A percentile compares a stretch with the other conserved stretches of the same genome.
These are phyloP conservation scores for Axinella damicornis DNA, from an alignment of 37 sponge, comb jelly and placozoan species.

Conservation along the genomic window DNA sequence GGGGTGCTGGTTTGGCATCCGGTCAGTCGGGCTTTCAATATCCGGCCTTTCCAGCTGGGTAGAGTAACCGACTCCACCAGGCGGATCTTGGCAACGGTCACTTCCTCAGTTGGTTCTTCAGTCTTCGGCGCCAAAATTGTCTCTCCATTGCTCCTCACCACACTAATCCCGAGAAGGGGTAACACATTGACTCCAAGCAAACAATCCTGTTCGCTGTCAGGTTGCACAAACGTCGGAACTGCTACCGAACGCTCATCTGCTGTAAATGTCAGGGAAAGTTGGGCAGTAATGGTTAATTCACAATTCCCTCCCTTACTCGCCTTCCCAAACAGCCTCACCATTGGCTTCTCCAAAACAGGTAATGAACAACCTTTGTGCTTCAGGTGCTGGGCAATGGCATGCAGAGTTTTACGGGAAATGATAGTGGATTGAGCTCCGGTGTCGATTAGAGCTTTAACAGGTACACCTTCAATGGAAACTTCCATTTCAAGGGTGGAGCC, in stretches of 20 bases:
- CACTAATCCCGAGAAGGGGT: no score
- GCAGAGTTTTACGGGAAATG: slow-evolving; percentile 18
- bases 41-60: no score
- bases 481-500: slow-evolving; percentile 14
- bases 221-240: slow-evolving; percentile 34
- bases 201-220: slow-evolving; percentile 44
- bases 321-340: slow-evolving; percentile 26
- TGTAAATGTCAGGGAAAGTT: slow-evolving; percentile 11
- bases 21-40: no score
- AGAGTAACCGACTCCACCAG: no score
- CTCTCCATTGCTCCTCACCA: no score
- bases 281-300: slow-evolving; percentile 9
- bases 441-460: slow-evolving; percentile 22
- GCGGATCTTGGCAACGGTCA: no score
- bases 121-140: no score
- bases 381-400: neutral
- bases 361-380: neutral
- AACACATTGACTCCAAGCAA: slow-evolving; percentile 35
- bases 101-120: no score
- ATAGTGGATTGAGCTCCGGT: slow-evolving; percentile 60
- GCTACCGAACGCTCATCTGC: neutral
- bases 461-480: slow-evolving; percentile 18
- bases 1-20: no score
- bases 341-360: slow-evolving; percentile 9
- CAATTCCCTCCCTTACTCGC: neutral